A percentile compares a stretch with the other conserved stretches of the same genome.
Conservation (phyloP, 2,797 vertebrate species). For the Spinus olivaceus region DNA sequence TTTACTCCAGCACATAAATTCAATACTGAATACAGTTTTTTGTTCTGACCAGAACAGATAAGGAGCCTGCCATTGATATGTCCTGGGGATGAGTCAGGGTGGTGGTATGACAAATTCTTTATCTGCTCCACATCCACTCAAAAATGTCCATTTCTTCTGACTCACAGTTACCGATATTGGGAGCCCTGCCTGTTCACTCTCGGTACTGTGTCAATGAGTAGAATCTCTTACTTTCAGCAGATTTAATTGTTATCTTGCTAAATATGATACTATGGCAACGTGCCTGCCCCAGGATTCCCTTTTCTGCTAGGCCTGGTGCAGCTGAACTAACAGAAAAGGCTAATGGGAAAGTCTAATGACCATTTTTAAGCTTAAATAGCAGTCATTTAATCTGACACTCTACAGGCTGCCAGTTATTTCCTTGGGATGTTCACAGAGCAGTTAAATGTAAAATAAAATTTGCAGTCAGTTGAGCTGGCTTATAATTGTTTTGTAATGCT, state of each 20-base stretch:
- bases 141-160: neutral
- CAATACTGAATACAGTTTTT: conserved; percentile 30
- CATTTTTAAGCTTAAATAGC: conserved; percentile 37
- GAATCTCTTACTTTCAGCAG: neutral
- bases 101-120: neutral
- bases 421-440: neutral
- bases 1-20: neutral
- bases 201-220: neutral
- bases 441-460: conserved; percentile 13
- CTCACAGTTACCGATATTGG: neutral
- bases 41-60: conserved; percentile 27
- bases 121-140: neutral
- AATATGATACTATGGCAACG: neutral
- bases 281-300: neutral
- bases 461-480: neutral
- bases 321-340: conserved; percentile 31
- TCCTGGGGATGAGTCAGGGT: neutral
- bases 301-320: neutral
- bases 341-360: conserved; percentile 21
- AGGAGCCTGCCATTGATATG: conserved; percentile 16
- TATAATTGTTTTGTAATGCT: neutral
- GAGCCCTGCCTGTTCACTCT: neutral
- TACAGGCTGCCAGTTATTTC: neutral
- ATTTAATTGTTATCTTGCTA: neutral
- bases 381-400: conserved; percentile 12